These are phyloP conservation scores for Drosophila pectinifera DNA, from an alignment of 1,140 invertebrate genomes.

Conservation along the genomic window DNA sequence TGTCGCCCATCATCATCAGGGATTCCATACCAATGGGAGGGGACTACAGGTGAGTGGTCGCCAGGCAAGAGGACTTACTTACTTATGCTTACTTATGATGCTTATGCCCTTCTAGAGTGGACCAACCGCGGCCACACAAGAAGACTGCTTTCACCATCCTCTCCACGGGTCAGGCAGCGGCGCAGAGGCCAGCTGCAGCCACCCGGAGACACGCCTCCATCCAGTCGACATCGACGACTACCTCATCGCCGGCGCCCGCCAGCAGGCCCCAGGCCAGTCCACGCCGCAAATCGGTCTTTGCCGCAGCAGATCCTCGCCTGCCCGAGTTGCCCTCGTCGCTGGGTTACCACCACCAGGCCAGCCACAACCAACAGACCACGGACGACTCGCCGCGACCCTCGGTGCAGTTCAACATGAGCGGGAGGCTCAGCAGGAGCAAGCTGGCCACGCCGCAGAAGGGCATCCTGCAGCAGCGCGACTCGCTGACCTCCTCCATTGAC, in stretches of 20 bases:
- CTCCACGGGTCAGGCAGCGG: conserved; percentile 85
- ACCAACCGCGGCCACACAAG: conserved; percentile 84
- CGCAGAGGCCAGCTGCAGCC: conserved; percentile 52
- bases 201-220: conserved; percentile 59
- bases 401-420: conserved; percentile 82
- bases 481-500: conserved; percentile 74
- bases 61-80: no score
- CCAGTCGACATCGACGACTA: conserved; percentile 84
- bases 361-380: conserved; percentile 14
- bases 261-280: conserved; percentile 50
- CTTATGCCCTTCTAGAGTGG: conserved; percentile 79
- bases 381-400: conserved; percentile 82
- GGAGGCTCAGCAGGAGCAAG: conserved; percentile 70
- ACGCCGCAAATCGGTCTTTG: conserved; percentile 55
- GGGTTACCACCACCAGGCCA: neutral
- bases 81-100: no score
- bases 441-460: conserved; percentile 70
- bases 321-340: conserved; percentile 55
- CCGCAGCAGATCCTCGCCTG: conserved; percentile 56
- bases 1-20: conserved; percentile 77
- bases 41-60: conserved; percentile 80
- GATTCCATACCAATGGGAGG: conserved; percentile 76
- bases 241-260: conserved; percentile 50
- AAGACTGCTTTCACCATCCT: conserved; percentile 88
- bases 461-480: conserved; percentile 77